Evolutionary conservation across 2,888 invertebrate species (phyloP).

Genomic region (Drosophila acutilabella): DNA sequence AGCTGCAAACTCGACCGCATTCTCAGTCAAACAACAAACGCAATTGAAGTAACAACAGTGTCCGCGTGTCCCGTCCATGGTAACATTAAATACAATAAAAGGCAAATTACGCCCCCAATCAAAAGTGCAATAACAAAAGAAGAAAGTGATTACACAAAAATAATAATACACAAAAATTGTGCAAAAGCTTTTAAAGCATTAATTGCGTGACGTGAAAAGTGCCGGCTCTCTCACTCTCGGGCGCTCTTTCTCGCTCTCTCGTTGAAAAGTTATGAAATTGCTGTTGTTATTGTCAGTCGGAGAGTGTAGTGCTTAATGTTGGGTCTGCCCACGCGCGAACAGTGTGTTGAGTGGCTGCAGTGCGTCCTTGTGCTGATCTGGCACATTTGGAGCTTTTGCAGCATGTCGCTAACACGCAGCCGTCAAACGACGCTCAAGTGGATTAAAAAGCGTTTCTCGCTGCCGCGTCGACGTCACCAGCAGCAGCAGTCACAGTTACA

Average conservation of each 20-base stretch:
- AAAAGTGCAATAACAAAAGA: slow-evolving; percentile 23
- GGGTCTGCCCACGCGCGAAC: slow-evolving; percentile 56
- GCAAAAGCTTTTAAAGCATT: slow-evolving; percentile 27
- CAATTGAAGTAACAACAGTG: slow-evolving; percentile 73
- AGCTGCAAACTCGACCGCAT: slow-evolving; percentile 62
- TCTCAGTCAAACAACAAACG: slow-evolving; percentile 78
- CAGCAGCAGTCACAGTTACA: slow-evolving; percentile 25
- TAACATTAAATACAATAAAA: slow-evolving; percentile 16
- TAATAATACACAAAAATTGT: slow-evolving; percentile 17
- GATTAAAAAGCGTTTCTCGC: slow-evolving; percentile 78
- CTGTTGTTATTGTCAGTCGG: slow-evolving; percentile 25
- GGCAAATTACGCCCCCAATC: slow-evolving; percentile 19
- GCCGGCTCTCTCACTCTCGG: not conserved
- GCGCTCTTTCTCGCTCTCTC: slow-evolving; percentile 5
- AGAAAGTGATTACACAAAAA: slow-evolving; percentile 45
- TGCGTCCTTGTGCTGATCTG: slow-evolving; percentile 76
- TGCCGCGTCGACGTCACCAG: slow-evolving; percentile 56
- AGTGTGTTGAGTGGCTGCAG: slow-evolving; percentile 77
- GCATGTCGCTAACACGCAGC: slow-evolving; percentile 79
- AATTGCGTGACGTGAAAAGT: slow-evolving; percentile 25
- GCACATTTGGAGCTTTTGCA: slow-evolving; percentile 68
- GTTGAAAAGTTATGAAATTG: slow-evolving; percentile 57
- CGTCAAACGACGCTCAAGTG: slow-evolving; percentile 80
- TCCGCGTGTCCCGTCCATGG: slow-evolving; percentile 55
- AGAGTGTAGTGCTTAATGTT: slow-evolving; percentile 59